These are phyloP conservation scores for Balanococcus diminutus DNA, from an alignment of 2,888 invertebrate genomes.

Conservation along the genomic window DNA sequence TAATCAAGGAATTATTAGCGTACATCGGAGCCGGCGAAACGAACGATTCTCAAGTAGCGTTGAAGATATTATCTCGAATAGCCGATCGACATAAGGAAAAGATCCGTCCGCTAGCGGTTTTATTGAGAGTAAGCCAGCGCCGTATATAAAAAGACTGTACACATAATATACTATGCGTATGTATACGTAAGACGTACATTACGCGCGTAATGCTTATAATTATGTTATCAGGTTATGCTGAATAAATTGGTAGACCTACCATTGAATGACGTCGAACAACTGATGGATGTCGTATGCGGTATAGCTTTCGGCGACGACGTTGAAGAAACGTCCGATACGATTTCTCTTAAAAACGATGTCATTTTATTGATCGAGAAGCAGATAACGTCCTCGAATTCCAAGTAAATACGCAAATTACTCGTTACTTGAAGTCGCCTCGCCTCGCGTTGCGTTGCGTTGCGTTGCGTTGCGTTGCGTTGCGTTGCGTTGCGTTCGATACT, in stretches of 20 bases:
- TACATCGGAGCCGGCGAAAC: constrained; percentile 57
- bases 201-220: too few species aligned
- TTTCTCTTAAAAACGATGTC: constrained; percentile 75
- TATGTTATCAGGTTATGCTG: constrained; percentile 67
- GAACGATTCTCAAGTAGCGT: constrained; percentile 57
- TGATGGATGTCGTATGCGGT: constrained; percentile 79
- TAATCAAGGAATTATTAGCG: constrained; percentile 58
- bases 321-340: constrained; percentile 62
- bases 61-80: constrained; percentile 58
- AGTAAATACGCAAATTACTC: constrained; percentile 60
- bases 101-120: constrained; percentile 58
- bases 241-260: constrained; percentile 78
- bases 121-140: constrained; percentile 57
- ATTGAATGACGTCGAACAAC: constrained; percentile 74
- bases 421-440: neutral
- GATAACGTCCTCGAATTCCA: constrained; percentile 70
- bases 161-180: too few species aligned
- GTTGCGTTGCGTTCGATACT: too few species aligned
- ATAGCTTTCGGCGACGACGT: constrained; percentile 69
- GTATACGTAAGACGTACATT: too few species aligned
- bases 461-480: too few species aligned
- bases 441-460: too few species aligned
- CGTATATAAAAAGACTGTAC: too few species aligned
- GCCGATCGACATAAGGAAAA: constrained; percentile 58
- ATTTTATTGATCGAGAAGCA: constrained; percentile 86